phyloP scores from a whole-genome alignment of 2,888 invertebrate genomes.

The Gari tellinella region DNA sequence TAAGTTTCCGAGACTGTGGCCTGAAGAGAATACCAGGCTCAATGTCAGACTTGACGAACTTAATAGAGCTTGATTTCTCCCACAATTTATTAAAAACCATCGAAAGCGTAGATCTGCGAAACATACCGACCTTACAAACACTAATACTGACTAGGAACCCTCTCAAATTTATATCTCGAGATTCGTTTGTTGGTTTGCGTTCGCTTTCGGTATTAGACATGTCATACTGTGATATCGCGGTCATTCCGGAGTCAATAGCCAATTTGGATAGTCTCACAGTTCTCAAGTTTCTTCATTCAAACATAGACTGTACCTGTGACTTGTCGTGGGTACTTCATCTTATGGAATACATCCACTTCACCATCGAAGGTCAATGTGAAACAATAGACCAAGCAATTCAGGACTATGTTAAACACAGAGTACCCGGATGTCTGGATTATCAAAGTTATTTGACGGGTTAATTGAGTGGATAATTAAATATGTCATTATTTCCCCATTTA shows the following conservation, averaged over 20 bases:
- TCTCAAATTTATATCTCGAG: conserved; percentile 46
- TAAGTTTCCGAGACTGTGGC: conserved; percentile 51
- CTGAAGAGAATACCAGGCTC: conserved; percentile 59
- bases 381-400: conserved; percentile 50
- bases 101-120: conserved; percentile 54
- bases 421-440: conserved; percentile 56
- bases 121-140: conserved; percentile 31
- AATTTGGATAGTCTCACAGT: conserved; percentile 26
- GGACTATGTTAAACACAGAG: conserved; percentile 41
- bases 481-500: too few species aligned
- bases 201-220: conserved; percentile 42
- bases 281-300: conserved; percentile 21
- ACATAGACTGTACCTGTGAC: conserved; percentile 62
- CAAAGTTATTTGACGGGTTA: background rate
- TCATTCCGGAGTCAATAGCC: conserved; percentile 48
- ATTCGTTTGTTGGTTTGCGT: conserved; percentile 40
- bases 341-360: background rate
- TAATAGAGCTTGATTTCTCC: conserved; percentile 55
- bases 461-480: too few species aligned
- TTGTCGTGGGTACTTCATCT: conserved; percentile 48
- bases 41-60: conserved; percentile 25
- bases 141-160: conserved; percentile 54
- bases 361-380: conserved; percentile 51
- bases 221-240: conserved; percentile 36
- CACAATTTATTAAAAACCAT: conserved; percentile 55